A percentile compares a stretch with the other conserved stretches of the same genome.
phyloP scores from a whole-genome alignment of 92 coral and sea anemone species.

The Porites rus region DNA sequence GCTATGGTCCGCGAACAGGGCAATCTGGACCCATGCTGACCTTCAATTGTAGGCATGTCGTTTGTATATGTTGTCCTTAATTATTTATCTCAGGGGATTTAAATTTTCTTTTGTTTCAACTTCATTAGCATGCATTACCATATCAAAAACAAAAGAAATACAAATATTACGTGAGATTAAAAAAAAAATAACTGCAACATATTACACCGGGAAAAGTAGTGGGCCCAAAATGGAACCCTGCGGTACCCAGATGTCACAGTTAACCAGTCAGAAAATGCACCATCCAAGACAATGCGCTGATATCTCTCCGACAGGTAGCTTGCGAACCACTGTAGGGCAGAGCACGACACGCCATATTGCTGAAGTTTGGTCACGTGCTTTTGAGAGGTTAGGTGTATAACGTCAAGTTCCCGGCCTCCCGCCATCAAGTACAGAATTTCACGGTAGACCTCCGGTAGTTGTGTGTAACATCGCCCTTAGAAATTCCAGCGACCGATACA shows the following conservation, averaged over 20 bases:
- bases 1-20: too few relatives aligned
- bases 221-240: neutral
- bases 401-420: conserved; percentile 12
- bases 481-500: too few relatives aligned
- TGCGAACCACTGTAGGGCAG: conserved; percentile 41
- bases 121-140: too few relatives aligned
- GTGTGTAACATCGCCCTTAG: conserved; percentile 32
- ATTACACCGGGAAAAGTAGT: neutral
- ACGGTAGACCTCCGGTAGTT: conserved; percentile 59
- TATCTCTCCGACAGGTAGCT: conserved; percentile 49
- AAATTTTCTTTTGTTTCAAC: too few relatives aligned
- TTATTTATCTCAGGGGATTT: too few relatives aligned
- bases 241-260: conserved; percentile 71
- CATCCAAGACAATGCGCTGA: conserved; percentile 51
- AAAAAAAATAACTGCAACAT: too few relatives aligned
- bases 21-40: neutral
- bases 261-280: conserved; percentile 54
- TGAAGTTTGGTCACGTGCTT: conserved; percentile 51
- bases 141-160: too few relatives aligned
- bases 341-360: conserved; percentile 31
- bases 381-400: conserved; percentile 56
- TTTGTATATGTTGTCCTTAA: too few relatives aligned
- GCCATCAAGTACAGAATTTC: conserved; percentile 41
- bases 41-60: too few relatives aligned
- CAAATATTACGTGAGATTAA: too few relatives aligned